Evolutionary conservation across 2,888 invertebrate genomes (phyloP).

Genomic region (Tetranychus truncatus): DNA sequence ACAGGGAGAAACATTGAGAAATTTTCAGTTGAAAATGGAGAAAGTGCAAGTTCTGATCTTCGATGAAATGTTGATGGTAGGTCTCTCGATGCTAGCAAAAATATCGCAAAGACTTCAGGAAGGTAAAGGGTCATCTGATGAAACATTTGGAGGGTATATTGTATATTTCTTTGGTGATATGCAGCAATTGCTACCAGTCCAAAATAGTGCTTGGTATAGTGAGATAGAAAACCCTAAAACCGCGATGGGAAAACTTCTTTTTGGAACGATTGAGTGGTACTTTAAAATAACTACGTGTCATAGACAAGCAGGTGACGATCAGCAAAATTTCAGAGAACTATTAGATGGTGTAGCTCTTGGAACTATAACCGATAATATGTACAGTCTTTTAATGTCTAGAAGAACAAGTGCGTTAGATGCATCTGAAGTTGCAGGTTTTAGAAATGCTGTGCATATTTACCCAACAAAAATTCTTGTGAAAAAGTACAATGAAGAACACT

Average conservation of each 20-base stretch:
- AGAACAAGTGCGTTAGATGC: not conserved
- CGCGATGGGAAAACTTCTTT: not conserved
- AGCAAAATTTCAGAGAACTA: not conserved
- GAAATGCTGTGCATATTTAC: not conserved
- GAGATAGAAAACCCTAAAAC: rapidly evolving
- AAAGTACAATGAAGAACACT: not conserved
- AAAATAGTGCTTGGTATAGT: not conserved
- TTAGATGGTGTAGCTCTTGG: not conserved
- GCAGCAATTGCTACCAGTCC: not conserved
- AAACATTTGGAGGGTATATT: not conserved
- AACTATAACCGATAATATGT: not conserved
- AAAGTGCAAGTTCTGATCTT: not conserved
- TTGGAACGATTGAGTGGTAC: rapidly evolving
- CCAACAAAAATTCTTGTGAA: not conserved
- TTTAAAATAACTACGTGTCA: not conserved
- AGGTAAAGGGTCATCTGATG: not conserved
- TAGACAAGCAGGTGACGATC: too few relatives aligned
- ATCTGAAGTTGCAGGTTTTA: not conserved
- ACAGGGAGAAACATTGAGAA: not conserved
- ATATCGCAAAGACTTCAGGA: not conserved
- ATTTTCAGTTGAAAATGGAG: not conserved
- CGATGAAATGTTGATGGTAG: conserved; percentile 9
- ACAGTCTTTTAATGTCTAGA: not conserved
- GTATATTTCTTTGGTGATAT: conserved; percentile 6
- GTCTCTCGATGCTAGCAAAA: not conserved